Evolutionary conservation across 2,797 vertebrate genomes (phyloP), one percentile per base, ranked within the genome.

Genomic region (Alectoris magna): DNA sequence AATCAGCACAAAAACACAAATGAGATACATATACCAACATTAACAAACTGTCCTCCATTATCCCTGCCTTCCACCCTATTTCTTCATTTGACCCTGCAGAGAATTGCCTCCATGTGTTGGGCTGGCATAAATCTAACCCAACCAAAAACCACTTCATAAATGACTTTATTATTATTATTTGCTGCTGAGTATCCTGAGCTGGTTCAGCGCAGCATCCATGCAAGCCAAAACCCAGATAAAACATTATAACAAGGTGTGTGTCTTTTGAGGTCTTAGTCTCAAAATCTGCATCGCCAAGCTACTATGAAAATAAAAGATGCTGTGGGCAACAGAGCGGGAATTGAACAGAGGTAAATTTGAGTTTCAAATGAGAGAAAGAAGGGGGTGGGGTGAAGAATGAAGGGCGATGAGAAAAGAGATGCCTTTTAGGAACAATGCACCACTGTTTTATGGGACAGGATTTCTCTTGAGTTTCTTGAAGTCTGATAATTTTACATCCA

Each of bases 311-410:
- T 46, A 74, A 84, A 82, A 86, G 84, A 46, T 79, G 58, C 75
- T 53, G 27, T 44, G 46, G 19, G 44, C 46, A 78, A 82, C 58
- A 63, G 38, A 63, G 27, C 0, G 0, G 21, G 70, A 73, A 53
- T 10, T 77, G 70, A 86, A 90, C n/a, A 82, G 87, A 56, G 59
- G 66, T 69, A 93, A 88, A 91, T 87, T 68, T 69, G 74, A 82
- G 88, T 85, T 96, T 94, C 69, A 93, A 94, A 87, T 81, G 60
- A 92, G 73, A 78, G 59, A 87, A 76, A 71, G 55, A 55, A 74
- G 39, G 51, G 26, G 31, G 49, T 34, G 22, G 48, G 38, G 31
- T 68, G 51, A 94, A 67, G 43, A 91, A 87, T 62, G 63, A 93
- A 78, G 43, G 43, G 23, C 10, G 10, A 19, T 41, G 63, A 78